These are phyloP conservation scores for Erebia epiphron DNA, from an alignment of 2,888 invertebrate species.

Conservation along the genomic window DNA sequence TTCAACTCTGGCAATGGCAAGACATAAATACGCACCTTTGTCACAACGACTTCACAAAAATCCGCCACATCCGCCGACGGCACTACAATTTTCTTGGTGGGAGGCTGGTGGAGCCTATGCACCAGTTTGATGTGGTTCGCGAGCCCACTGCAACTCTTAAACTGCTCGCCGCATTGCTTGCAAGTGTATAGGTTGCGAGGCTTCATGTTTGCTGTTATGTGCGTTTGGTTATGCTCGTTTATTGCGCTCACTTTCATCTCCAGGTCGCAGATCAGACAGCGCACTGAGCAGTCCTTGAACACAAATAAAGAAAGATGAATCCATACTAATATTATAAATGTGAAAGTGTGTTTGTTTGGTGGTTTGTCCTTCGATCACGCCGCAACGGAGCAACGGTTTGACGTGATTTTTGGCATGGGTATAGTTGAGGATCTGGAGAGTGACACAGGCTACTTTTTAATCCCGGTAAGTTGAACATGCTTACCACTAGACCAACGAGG, in stretches of 20 bases:
- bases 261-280: slow-evolving; percentile 73
- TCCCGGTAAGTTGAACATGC: too few relatives aligned
- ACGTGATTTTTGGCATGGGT: too few relatives aligned
- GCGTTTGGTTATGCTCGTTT: slow-evolving; percentile 74
- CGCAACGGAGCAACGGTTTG: too few relatives aligned
- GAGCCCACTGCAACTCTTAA: slow-evolving; percentile 69
- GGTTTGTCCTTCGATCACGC: too few relatives aligned
- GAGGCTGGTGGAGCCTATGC: slow-evolving; percentile 59
- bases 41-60: slow-evolving; percentile 83
- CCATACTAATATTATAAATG: too few relatives aligned
- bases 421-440: too few relatives aligned
- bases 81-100: slow-evolving; percentile 41
- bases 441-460: too few relatives aligned
- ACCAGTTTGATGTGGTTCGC: slow-evolving; percentile 74
- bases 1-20: too few relatives aligned
- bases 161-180: slow-evolving; percentile 66
- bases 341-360: too few relatives aligned
- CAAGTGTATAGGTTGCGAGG: slow-evolving; percentile 76
- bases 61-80: slow-evolving; percentile 66
- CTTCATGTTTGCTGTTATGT: slow-evolving; percentile 66
- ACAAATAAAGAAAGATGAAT: too few relatives aligned
- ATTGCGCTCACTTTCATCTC: slow-evolving; percentile 73
- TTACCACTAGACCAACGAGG: too few relatives aligned
- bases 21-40: slow-evolving; percentile 48
- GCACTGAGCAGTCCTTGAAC: slow-evolving; percentile 67